Conservation (phyloP, 1,140 invertebrate species). For the Sitobion miscanthi region DNA sequence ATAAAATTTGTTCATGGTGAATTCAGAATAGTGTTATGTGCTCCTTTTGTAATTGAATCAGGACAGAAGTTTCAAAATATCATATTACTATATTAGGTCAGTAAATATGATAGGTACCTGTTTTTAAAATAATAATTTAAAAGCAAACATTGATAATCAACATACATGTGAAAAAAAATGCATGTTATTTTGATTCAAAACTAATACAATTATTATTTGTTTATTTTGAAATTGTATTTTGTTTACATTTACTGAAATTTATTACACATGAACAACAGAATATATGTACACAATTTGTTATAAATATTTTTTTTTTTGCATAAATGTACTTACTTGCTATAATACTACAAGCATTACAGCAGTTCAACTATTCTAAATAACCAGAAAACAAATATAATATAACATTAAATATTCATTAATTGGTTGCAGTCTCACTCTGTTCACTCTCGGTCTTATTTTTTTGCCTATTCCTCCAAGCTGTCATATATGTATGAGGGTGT, state of each 20-base stretch:
- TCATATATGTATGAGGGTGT: conserved; percentile 74
- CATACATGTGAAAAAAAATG: not conserved
- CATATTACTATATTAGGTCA: not conserved
- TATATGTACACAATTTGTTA: conserved; percentile 44
- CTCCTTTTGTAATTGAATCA: not conserved
- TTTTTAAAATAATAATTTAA: conserved; percentile 7
- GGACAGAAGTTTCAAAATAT: not conserved
- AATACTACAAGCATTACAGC: not conserved
- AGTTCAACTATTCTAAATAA: conserved; percentile 30
- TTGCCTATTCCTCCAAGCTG: conserved; percentile 72
- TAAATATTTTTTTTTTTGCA: conserved; percentile 12
- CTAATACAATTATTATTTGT: not conserved
- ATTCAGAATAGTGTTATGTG: not conserved
- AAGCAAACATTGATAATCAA: not conserved
- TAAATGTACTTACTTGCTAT: not conserved
- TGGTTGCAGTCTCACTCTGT: not conserved
- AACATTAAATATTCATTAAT: conserved; percentile 20
- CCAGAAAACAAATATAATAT: not conserved
- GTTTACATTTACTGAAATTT: conserved; percentile 16
- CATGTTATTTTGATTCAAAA: not conserved
- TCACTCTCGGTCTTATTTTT: conserved; percentile 58
- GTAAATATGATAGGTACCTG: not conserved
- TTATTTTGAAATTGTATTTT: conserved; percentile 34
- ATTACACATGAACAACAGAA: conserved; percentile 22
- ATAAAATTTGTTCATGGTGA: not conserved